phyloP scores from a whole-genome alignment of 2,888 invertebrate species.

The Norana najaformis region DNA sequence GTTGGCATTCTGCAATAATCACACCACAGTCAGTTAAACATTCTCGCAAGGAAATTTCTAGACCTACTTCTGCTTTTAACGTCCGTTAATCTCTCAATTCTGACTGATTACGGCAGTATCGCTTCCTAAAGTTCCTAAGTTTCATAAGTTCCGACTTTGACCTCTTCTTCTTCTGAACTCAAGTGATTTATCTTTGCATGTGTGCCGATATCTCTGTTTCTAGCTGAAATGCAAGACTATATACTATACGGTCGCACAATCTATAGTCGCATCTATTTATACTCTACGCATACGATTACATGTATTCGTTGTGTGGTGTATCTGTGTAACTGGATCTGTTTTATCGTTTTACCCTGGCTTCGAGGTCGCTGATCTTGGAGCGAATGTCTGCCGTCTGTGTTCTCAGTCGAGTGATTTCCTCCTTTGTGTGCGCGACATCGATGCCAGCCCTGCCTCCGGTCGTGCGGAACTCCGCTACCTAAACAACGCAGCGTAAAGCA shows the following conservation, averaged over 20 bases:
- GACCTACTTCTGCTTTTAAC: too few species aligned
- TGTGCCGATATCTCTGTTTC: too few species aligned
- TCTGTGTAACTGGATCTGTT: neutral
- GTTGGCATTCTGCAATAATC: slow-evolving; percentile 61
- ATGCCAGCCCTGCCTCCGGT: slow-evolving; percentile 31
- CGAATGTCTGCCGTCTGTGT: slow-evolving; percentile 30
- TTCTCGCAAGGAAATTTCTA: neutral
- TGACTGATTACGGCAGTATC: too few species aligned
- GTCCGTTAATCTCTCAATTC: too few species aligned
- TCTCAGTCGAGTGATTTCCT: slow-evolving; percentile 32
- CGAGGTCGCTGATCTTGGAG: slow-evolving; percentile 30
- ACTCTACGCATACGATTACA: neutral
- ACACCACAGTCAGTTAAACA: neutral
- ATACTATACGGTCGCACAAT: too few species aligned
- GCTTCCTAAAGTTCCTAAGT: too few species aligned
- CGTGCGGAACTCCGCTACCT: slow-evolving; percentile 35
- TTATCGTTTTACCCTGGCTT: slow-evolving; percentile 25
- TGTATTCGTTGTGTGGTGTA: neutral
- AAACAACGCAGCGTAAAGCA: neutral
- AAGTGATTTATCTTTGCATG: too few species aligned
- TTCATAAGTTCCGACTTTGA: too few species aligned
- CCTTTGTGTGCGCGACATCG: slow-evolving; percentile 30
- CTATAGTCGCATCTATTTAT: too few species aligned
- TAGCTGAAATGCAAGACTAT: too few species aligned
- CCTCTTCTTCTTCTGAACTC: too few species aligned